Percentiles rank a stretch among this genome's conserved stretches.
These are phyloP conservation scores for Stictocephala bisonia DNA, from an alignment of 2,888 invertebrate genomes.

Conservation along the genomic window DNA sequence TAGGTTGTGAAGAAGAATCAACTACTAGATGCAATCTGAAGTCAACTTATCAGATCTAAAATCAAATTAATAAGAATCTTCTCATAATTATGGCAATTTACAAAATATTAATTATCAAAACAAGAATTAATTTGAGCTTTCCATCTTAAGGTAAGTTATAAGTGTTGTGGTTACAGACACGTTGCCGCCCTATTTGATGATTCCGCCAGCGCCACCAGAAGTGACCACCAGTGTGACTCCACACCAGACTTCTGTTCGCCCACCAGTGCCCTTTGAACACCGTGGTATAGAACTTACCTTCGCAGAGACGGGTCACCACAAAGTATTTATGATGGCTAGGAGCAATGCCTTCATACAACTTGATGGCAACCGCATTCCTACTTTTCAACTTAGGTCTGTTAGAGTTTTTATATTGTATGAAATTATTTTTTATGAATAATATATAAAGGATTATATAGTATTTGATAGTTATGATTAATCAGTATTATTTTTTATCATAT, in stretches of 20 bases:
- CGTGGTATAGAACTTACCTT: conserved; percentile 85
- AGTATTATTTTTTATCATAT: neutral
- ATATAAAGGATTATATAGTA: too few species aligned
- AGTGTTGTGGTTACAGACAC: conserved; percentile 66
- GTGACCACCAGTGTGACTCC: conserved; percentile 29
- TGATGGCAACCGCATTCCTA: conserved; percentile 89
- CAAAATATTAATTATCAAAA: too few species aligned
- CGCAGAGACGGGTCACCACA: conserved; percentile 84
- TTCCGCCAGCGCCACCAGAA: conserved; percentile 57
- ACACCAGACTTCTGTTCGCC: conserved; percentile 62
- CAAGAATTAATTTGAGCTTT: neutral
- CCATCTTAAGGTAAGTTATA: too few species aligned
- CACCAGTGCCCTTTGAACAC: conserved; percentile 78
- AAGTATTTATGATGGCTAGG: conserved; percentile 92
- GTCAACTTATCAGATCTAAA: too few species aligned
- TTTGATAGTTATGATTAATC: too few species aligned
- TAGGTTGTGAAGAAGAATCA: too few species aligned
- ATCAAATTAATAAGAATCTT: too few species aligned
- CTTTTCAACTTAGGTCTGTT: conserved; percentile 85
- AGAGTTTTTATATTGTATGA: too few species aligned
- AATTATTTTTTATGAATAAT: too few species aligned
- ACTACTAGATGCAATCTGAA: too few species aligned
- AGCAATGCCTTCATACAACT: conserved; percentile 92
- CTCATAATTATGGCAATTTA: too few species aligned
- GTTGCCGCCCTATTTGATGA: conserved; percentile 66